These are phyloP conservation scores for pig (Sus scrofa) DNA, from an alignment of 2,113 vertebrate genomes.

Conservation along the genomic window T2T-Sscrofa CM000827.6:66871001-66871500, in stretches of 20 bases:
- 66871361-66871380: not conserved
- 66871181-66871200: not conserved
- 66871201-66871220: not conserved
- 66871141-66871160: not conserved
- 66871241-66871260: not conserved
- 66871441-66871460: not conserved
- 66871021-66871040: not conserved
- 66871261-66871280: not conserved
- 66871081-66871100: not conserved
- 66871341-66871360: not conserved
- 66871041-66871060: not conserved
- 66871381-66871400: not conserved
- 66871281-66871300: not conserved
- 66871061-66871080: not conserved
- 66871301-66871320: conserved; percentile 2
- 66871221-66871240: not conserved
- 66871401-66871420: not conserved
- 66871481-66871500: not conserved
- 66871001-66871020: conserved; percentile 63
- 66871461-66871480: not conserved
- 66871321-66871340: not conserved
- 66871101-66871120: not conserved
- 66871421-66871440: not conserved
- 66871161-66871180: not conserved
- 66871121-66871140: not conserved